Percentiles rank a stretch among this genome's conserved stretches.
Conservation (phyloP, 2,888 invertebrate genomes). For the Drosophila demipolita region DNA sequence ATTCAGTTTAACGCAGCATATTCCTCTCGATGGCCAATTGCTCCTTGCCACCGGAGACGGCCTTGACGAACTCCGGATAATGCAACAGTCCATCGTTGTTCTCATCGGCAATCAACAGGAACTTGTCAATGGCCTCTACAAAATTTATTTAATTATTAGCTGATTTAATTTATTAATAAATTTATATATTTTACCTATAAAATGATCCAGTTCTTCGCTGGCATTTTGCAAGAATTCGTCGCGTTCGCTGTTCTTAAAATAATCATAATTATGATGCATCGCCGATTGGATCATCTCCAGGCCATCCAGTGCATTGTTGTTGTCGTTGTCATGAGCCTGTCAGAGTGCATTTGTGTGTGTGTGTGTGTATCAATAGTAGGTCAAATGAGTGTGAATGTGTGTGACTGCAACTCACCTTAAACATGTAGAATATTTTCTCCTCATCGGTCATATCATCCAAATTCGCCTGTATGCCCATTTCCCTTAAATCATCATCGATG, state of each 20-base stretch:
- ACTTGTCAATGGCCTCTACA: conserved; percentile 93
- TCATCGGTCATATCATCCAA: conserved; percentile 92
- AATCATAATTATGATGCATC: conserved; percentile 87
- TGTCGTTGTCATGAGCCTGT: conserved; percentile 93
- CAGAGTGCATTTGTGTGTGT: background rate
- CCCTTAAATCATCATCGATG: conserved; percentile 91
- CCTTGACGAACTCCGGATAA: conserved; percentile 91
- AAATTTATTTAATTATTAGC: background rate
- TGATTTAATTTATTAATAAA: background rate
- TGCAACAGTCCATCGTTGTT: conserved; percentile 94
- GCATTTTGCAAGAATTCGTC: conserved; percentile 79
- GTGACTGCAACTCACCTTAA: conserved; percentile 73
- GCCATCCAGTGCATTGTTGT: conserved; percentile 95
- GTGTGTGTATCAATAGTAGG: background rate
- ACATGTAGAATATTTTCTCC: conserved; percentile 87
- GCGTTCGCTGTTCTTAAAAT: conserved; percentile 82
- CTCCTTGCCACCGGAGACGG: conserved; percentile 72
- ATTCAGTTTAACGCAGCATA: conserved; percentile 50
- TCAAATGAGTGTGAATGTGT: background rate
- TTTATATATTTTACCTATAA: conserved; percentile 74
- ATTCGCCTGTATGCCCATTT: conserved; percentile 87
- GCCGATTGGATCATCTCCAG: conserved; percentile 91
- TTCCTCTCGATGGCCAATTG: conserved; percentile 56
- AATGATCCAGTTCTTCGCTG: conserved; percentile 83
- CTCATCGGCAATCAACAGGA: conserved; percentile 92